A percentile compares a stretch with the other conserved stretches of the same genome.
These are phyloP conservation scores for Agapornis roseicollis DNA, from an alignment of 2,113 vertebrate genomes.

Conservation along the genomic window DNA sequence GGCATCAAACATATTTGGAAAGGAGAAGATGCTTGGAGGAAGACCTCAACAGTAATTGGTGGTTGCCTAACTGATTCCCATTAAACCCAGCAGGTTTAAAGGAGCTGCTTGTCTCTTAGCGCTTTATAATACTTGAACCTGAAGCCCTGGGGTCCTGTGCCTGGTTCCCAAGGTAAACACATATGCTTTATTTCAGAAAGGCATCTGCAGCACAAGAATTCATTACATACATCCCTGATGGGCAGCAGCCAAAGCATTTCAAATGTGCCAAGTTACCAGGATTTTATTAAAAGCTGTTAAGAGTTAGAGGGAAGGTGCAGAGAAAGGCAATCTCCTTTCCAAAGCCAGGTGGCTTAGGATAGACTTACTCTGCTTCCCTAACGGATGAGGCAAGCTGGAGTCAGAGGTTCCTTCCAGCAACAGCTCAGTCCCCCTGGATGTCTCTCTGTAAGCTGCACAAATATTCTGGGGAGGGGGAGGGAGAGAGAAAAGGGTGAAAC, in stretches of 20 bases:
- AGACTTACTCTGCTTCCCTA: background rate
- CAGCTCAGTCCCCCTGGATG: slow-evolving; percentile 29
- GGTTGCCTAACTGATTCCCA: background rate
- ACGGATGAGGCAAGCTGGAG: slow-evolving; percentile 47
- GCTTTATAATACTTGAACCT: background rate
- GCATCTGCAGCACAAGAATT: slow-evolving; percentile 32
- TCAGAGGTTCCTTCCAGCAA: slow-evolving; percentile 61
- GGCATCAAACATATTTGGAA: background rate
- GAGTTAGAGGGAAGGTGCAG: slow-evolving; percentile 40
- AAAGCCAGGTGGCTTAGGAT: slow-evolving; percentile 60
- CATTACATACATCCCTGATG: slow-evolving; percentile 2
- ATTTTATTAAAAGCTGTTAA: slow-evolving; percentile 44
- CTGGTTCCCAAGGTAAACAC: slow-evolving; percentile 49
- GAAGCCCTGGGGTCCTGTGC: background rate
- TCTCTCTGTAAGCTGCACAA: slow-evolving; percentile 31
- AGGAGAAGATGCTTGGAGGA: background rate
- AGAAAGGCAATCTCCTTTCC: slow-evolving; percentile 41
- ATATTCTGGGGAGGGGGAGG: slow-evolving; percentile 31
- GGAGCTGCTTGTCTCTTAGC: background rate
- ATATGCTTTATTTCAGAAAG: slow-evolving; percentile 33
- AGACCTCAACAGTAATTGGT: background rate
- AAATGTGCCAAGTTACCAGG: slow-evolving; percentile 25
- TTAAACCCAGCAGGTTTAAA: background rate
- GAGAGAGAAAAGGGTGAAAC: slow-evolving; percentile 27
- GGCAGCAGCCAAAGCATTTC: slow-evolving; percentile 43